Conservation (phyloP, 2,888 invertebrate species). For the Aleiodes testaceus region DNA sequence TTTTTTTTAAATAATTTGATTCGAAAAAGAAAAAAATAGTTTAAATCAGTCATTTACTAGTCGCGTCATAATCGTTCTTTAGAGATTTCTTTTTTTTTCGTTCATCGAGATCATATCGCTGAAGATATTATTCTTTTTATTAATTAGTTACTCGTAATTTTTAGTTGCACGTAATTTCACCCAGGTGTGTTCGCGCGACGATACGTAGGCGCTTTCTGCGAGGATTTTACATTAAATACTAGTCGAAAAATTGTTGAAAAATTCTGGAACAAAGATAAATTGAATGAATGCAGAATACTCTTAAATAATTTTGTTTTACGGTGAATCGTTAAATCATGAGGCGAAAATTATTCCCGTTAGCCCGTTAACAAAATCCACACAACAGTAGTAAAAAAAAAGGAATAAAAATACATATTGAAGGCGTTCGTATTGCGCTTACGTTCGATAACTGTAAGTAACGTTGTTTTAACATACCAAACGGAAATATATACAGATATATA, state of each 20-base stretch:
- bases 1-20: background rate
- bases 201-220: conserved; percentile 20
- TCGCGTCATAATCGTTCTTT: conserved; percentile 62
- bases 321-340: background rate
- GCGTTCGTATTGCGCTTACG: conserved; percentile 50
- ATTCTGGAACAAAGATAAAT: background rate
- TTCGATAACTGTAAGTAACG: conserved; percentile 51
- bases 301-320: background rate
- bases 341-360: conserved; percentile 37
- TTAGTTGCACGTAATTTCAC: conserved; percentile 25
- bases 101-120: conserved; percentile 16
- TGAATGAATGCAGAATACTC: no score
- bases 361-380: conserved; percentile 44
- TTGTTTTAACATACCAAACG: conserved; percentile 56
- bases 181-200: conserved; percentile 35
- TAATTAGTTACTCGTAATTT: conserved; percentile 5
- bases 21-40: conserved; percentile 56
- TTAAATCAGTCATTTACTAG: conserved; percentile 72
- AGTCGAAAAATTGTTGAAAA: conserved; percentile 14
- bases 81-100: conserved; percentile 14
- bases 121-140: conserved; percentile 30
- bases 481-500: conserved; percentile 52
- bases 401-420: no score
- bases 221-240: conserved; percentile 17
- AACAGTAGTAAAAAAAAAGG: conserved; percentile 39